Evolutionary conservation across 2,888 invertebrate genomes (phyloP), one percentile per base, ranked within the genome.

Genomic region (Flexamia atlantica): DNA sequence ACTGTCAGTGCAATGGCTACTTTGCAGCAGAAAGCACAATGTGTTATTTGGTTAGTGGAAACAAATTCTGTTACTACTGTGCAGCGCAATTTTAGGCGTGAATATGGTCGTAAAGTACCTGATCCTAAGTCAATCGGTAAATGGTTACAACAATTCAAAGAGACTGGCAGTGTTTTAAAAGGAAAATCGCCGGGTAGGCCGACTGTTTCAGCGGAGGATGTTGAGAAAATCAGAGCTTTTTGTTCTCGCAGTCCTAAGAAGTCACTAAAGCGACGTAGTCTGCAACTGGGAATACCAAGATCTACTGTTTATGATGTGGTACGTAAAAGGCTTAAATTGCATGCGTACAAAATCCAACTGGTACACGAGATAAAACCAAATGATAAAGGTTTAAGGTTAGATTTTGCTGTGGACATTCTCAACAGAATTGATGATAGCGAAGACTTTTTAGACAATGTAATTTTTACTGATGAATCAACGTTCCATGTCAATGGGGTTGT

Each of bases 161-260:
- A 53, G 23, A 53, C 53, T 23, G 53, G 53, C 7, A 53, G 53
- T 53, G 53, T 53, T 53, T 53, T 68, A 28, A 82, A 82, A 72
- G 23, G 30, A 50, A 82, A 72, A 40, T 82, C 82, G 23, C 64
- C 82, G 25, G 70, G 70, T 50, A 82, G 82, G 46, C 82, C 82
- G 30, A 7, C 40, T 72, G 50, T 82, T 17, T 70, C 72, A 30
- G 46, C 68, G 25, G 72, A 72, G 32, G 72, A 40, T 64, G 82
- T 70, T 14, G 72, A 82, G n/a, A 40, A 23, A 82, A 82, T 70
- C 50, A 0, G 68, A 72, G 40, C 53, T 46, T 82, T 50, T 17
- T 40, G 46, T 28, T 17, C 25, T 68, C 57, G 68, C 60, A 82
- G 82, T 28, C 68, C 82, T 82, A 64, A 40, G 81, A 81, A 60